Base-by-base conservation (phyloP, 2,113 vertebrate species). In the Suricata suricatta region DNA sequence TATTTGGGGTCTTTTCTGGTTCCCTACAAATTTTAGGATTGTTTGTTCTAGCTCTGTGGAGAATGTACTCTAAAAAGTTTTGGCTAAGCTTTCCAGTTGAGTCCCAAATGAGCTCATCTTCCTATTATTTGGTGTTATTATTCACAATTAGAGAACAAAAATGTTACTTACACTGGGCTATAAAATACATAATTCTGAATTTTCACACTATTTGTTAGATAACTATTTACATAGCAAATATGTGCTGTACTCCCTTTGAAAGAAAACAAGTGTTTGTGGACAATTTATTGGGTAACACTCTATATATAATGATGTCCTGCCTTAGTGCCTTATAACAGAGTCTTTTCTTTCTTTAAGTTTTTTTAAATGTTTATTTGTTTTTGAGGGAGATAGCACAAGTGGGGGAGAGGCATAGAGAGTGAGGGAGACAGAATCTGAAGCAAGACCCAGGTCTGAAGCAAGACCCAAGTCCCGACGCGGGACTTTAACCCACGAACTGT, bases 81-180 rank as follows among this genome's bases (percentile, higher is more conserved):
- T 29, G 29, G 14, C 3, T 93, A 6, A 19, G 10, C 17, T 86
- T 98, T 81, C 64, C 29, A 38, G 2, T 88, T 87, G 7, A 54
- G 66, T 88, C 33, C 15, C 23, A 0, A 23, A 3, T 82, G 81
- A 64, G 9, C 15, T 41, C 12, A 5, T 35, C 50, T 7, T 66
- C 11, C 29, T 93, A 23, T 15, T 86, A 44, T 77, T 83, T 94
- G 35, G 16, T 74, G 57, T 29, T 93, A 13, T 7, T 25, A 94
- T 80, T 97, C 81, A 77, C 57, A 93, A 21, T 69, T 83, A 89
- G 44, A 17, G 92, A 68, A 86, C 35, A 90, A 84, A 91, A 60
- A 41, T 64, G 1, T 38, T 3, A 64, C 25, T 92, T 96, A 14
- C 21, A 11, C 3, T 92, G 35, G 69, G 11, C 3, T 72, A 23